These are phyloP conservation scores for Ochropacha duplaris DNA, from an alignment of 2,888 invertebrate genomes.

Conservation along the genomic window DNA sequence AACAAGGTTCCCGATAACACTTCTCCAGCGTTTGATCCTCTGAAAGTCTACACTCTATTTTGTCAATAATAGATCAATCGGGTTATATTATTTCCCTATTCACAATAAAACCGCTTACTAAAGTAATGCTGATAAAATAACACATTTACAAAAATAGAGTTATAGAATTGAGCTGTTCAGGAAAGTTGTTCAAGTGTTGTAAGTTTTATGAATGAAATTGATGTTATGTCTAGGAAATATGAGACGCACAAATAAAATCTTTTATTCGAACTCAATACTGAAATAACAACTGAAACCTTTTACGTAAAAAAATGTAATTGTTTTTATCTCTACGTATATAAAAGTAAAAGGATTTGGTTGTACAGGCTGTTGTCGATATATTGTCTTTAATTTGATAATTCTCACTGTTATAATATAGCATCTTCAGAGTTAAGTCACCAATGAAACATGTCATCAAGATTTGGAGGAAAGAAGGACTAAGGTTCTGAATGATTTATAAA, in stretches of 20 bases:
- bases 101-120: slow-evolving; percentile 11
- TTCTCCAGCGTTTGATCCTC: slow-evolving; percentile 7
- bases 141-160: slow-evolving; percentile 2
- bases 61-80: slow-evolving; percentile 38
- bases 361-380: background rate
- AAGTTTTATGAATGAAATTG: background rate
- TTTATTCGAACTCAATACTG: background rate
- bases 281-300: slow-evolving; percentile 1
- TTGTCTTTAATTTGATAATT: background rate
- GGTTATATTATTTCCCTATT: slow-evolving; percentile 26
- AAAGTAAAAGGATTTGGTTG: background rate
- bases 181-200: background rate
- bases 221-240: slow-evolving; percentile 2
- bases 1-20: slow-evolving; percentile 9
- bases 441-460: too few relatives aligned
- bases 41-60: slow-evolving; percentile 27
- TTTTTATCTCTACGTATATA: background rate
- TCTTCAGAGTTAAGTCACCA: too few relatives aligned
- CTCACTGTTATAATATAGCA: background rate
- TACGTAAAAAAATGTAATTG: background rate
- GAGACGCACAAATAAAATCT: background rate
- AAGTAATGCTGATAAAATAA: background rate
- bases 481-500: too few relatives aligned
- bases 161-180: background rate
- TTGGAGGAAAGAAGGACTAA: too few relatives aligned